Evolutionary conservation across 2,888 invertebrate genomes (phyloP).

Genomic region (Eudemis profundana): DNA sequence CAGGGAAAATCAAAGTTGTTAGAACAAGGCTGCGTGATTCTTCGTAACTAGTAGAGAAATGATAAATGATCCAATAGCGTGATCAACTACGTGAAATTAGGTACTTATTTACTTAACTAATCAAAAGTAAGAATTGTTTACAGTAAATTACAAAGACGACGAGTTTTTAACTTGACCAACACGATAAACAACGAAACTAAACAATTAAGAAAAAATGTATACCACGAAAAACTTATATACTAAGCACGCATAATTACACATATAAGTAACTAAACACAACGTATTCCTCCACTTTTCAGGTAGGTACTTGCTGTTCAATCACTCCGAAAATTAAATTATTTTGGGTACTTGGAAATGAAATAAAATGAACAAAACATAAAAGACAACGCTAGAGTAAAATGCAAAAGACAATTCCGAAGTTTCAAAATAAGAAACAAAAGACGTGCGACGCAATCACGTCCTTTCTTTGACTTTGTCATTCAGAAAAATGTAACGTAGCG

Average conservation of each 20-base stretch:
- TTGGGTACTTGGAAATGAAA: neutral
- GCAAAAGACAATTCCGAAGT: neutral
- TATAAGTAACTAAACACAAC: no score
- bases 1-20: slow-evolving; percentile 14
- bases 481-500: neutral
- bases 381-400: neutral
- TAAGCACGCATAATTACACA: no score
- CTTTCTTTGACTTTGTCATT: neutral
- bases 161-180: no score
- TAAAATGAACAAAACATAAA: neutral
- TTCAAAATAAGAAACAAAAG: neutral
- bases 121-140: no score
- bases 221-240: no score
- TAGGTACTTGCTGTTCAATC: no score
- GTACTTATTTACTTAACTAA: slow-evolving; percentile 12
- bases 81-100: slow-evolving; percentile 1
- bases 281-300: neutral
- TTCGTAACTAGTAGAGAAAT: slow-evolving; percentile 23
- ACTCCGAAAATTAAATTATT: no score
- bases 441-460: neutral
- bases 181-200: no score
- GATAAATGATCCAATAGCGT: slow-evolving; percentile 35
- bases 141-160: neutral
- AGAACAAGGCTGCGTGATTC: neutral
- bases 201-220: no score